Base-by-base conservation (phyloP, 1,140 invertebrate species). In the Calosoma granatense region DNA sequence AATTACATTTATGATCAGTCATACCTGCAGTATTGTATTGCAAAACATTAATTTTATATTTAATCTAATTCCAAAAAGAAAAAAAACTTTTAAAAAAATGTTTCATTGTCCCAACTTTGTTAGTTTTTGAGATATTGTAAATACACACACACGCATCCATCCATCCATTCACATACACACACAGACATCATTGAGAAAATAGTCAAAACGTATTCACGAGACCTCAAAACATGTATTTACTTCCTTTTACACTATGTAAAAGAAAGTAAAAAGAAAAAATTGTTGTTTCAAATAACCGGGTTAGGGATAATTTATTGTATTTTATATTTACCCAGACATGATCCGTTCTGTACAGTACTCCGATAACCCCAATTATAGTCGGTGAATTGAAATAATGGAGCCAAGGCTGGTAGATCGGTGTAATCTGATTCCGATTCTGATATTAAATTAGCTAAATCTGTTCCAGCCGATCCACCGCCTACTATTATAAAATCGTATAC, bases 391-490 rank as follows among this genome's bases (percentile, higher is more conserved):
- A 86, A 76, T 4, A 82, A 73, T 0, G 86, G 76, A 0, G 86
- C 84, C 21, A 88, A 70, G 6, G 84, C 69, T 0, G 88, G 88
- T 3, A 90, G 79, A 62, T 90, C 87, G 0, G 86, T 85, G 14
- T 30, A 30, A n/a, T n/a, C n/a, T n/a, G n/a, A n/a, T n/a, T n/a
- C n/a, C n/a, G n/a, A n/a, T 69, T 91, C 88, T 0, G 91, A 90
- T 41, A 97, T 75, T 36, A 93, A 80, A 55, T 87, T 92, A 4
- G 93, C 93, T 23, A 97, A 74, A n/a, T 96, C 93, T 2, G 90
- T 89, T 17, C 94, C 94, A 0, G 93, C 91, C 1, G 90, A 92
- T 2, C 90, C 90, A 2, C 86, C 92, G n/a, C 94, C 94, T 30
- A 97, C 81, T 64, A 91, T 81, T 64, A 90, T 81, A 63, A 90